These are phyloP conservation scores for Apocheima hispidaria DNA, from an alignment of 2,888 invertebrate species.

Conservation along the genomic window DNA sequence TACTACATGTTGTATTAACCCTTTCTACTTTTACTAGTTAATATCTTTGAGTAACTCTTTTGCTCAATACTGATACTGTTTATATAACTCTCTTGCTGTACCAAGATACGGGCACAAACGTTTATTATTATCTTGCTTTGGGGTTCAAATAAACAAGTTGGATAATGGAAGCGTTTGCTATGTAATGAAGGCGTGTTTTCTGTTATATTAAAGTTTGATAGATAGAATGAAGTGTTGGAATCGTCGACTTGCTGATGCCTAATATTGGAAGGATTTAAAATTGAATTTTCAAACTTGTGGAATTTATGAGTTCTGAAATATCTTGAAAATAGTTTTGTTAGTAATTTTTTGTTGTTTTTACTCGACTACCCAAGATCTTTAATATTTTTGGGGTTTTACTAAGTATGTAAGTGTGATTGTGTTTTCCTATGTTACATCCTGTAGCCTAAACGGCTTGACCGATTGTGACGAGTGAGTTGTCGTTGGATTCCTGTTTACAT, in stretches of 20 bases:
- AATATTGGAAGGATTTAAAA: conserved; percentile 20
- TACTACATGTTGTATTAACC: neutral
- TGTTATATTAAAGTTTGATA: conserved; percentile 2
- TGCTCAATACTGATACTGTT: conserved; percentile 1
- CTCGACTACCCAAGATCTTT: too few species aligned
- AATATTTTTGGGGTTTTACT: too few species aligned
- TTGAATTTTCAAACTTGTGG: conserved; percentile 1
- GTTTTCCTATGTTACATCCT: too few species aligned
- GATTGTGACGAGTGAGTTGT: too few species aligned
- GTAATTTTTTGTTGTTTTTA: neutral
- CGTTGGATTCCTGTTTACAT: too few species aligned
- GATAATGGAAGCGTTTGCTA: conserved; percentile 23
- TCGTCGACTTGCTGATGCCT: neutral
- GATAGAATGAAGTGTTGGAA: conserved; percentile 8
- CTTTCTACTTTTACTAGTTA: neutral
- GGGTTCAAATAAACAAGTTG: conserved; percentile 30
- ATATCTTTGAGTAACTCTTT: neutral
- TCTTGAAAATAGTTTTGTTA: neutral
- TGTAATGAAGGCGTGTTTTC: conserved; percentile 11
- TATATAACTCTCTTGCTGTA: conserved; percentile 24
- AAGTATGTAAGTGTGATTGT: too few species aligned
- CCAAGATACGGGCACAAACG: conserved; percentile 39
- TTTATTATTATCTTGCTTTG: conserved; percentile 40
- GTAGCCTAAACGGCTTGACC: too few species aligned
- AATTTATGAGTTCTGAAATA: conserved; percentile 11